Base-by-base conservation (phyloP, 2,888 invertebrate genomes). In the Seladonia tumulorum region DNA sequence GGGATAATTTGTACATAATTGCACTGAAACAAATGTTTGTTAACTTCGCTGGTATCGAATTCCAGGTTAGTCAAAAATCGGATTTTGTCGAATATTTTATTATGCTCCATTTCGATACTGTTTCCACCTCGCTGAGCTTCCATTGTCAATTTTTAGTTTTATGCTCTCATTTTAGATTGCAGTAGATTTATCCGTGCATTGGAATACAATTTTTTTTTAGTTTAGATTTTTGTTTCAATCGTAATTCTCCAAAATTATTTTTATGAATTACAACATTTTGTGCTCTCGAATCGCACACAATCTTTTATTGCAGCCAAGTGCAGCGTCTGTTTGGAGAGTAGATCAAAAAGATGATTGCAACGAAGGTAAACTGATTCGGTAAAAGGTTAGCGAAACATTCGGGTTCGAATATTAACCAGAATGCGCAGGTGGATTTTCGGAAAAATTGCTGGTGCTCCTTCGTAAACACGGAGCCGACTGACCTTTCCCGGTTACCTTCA, bases 401-500 rank as follows among this genome's bases (percentile, higher is more conserved):
- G 12, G 4, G n/a, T 22, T 53, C 57, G 57, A 57, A 57, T 16
- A 29, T 66, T 39, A 35, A 10, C 35, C 18, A 66, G 66, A 18
- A 66, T 10, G 39, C 10, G 2, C 8, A 35, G 35, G 10, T 7
- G 35, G 35, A 22, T 66, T 35, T 22, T 22, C 10, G 4, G 35
- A 66, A 35, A 66, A 39, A 66, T 35, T 35, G 18, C 35, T 3
- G 18, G 10, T 16, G 18, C 18, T 10, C 35, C 63, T 29, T 63
- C 35, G 22, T 18, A 66, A 66, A 66, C 35, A 10, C 66, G 7
- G 35, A 35, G 22, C 8, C 35, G 35, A 10, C 66, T 66, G 66
- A 66, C 66, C 66, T 66, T 66, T 66, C 66, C 35, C 10, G 66
- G 35, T 35, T 35, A 66, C 66, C 66, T 35, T 35, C 66, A 66